A percentile compares a stretch with the other conserved stretches of the same genome.
Conservation (phyloP, 1,140 invertebrate species). For the Brachystomella parvula region DNA sequence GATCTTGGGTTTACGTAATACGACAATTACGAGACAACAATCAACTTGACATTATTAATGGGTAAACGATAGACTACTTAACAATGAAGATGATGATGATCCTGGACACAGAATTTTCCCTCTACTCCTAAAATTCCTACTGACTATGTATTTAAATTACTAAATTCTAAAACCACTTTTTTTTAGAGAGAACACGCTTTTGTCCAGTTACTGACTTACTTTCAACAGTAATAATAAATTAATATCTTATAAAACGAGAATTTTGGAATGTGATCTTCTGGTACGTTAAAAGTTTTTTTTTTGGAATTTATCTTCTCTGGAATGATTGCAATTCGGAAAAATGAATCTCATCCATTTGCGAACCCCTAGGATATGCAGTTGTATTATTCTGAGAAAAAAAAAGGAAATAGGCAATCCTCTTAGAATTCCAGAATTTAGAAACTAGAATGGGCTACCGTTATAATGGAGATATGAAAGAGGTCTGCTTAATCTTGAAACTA, state of each 20-base stretch:
- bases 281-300: not conserved
- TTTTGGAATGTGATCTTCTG: constrained; percentile 5
- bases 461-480: not conserved
- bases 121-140: too few species aligned
- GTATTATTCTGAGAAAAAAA: not conserved
- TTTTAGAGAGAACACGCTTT: not conserved
- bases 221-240: not conserved
- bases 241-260: not conserved
- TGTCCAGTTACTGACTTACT: not conserved
- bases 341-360: not conserved
- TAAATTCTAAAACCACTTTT: too few species aligned
- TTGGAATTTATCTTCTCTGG: not conserved
- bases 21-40: too few species aligned
- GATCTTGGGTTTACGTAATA: too few species aligned
- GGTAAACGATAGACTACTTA: too few species aligned
- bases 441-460: not conserved
- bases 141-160: too few species aligned
- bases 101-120: too few species aligned
- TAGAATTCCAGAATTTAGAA: not conserved
- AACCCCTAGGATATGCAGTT: not conserved
- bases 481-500: not conserved
- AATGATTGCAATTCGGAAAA: constrained; percentile 4
- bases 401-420: not conserved
- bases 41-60: too few species aligned
- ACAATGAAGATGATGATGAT: too few species aligned